These are phyloP conservation scores for Heliconius sara DNA, from an alignment of 2,888 invertebrate genomes.

Conservation along the genomic window DNA sequence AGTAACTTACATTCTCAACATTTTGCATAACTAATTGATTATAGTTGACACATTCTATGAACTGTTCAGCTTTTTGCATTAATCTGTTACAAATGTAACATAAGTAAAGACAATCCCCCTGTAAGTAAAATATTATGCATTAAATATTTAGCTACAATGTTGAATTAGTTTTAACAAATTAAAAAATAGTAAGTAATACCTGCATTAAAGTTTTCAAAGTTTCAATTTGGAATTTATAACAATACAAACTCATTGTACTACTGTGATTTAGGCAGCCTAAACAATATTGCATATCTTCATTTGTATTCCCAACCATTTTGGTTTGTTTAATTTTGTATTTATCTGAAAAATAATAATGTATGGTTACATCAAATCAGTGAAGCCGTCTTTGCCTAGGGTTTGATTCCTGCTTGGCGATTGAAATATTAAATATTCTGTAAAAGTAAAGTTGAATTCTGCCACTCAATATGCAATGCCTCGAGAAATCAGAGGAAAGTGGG, in stretches of 20 bases:
- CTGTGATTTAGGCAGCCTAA: conserved; percentile 60
- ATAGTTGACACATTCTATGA: conserved; percentile 67
- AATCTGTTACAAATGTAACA: conserved; percentile 66
- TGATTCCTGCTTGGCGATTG: too few relatives aligned
- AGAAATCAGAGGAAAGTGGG: too few relatives aligned
- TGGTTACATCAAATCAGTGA: too few relatives aligned
- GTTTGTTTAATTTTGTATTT: background rate
- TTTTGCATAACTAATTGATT: conserved; percentile 67
- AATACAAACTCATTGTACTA: conserved; percentile 54
- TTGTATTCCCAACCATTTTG: background rate
- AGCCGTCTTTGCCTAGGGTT: too few relatives aligned
- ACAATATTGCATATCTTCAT: conserved; percentile 51
- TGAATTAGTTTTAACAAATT: background rate
- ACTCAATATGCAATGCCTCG: too few relatives aligned
- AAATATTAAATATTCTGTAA: too few relatives aligned
- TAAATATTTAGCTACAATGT: too few relatives aligned
- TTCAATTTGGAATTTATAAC: conserved; percentile 56
- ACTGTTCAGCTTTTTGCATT: conserved; percentile 61
- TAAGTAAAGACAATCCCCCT: conserved; percentile 60
- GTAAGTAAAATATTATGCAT: conserved; percentile 40
- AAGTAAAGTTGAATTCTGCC: too few relatives aligned
- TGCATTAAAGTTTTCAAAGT: conserved; percentile 62
- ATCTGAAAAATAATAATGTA: background rate
- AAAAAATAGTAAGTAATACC: conserved; percentile 54
- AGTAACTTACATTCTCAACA: conserved; percentile 61